Evolutionary conservation across 2,888 invertebrate species (phyloP), one percentile per base, ranked within the genome.

Genomic region (Terebella lapidaria): DNA sequence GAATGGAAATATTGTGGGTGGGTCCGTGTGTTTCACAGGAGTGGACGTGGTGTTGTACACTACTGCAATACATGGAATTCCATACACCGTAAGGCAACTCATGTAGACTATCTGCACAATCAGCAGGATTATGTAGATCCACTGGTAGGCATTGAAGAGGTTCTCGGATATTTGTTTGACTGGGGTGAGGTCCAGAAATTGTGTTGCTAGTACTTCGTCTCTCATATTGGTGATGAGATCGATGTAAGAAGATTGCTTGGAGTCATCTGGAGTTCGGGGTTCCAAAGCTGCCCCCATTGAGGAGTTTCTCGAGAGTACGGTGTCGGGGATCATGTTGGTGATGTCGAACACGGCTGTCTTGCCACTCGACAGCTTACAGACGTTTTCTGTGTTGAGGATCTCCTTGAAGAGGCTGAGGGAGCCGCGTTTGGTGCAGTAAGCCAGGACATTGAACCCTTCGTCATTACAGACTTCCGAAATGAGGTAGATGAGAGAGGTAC

Each of bases 91-190:
- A 56, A 74, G 72, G 2, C 74, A 53, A 26, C 65, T 64, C 77
- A 78, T 78, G 65, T 78, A 77, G 4, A 66, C 49, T 22, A 78
- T 70, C 61, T 78, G 78, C 18, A 74, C 45, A 3, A 71, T 15
- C 68, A 77, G 71, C 4, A 78, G 59, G 2, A 72, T 51, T 1
- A 65, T 66, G 63, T 74, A 77, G 3, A 71, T 71, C 70, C 72
- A 73, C 27, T 72, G 71, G 22, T 74, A 74, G 28, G 73, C 69
- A 0, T 64, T 67, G 58, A 71, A 72, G 63, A 76, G 76, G 49
- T 74, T 72, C 24, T 64, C 58, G 52, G 74, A 74, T 5, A 78
- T 68, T 42, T 72, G 64, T 26, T 63, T 64, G n/a, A 78, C 67
- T 1, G 78, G 75, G 47, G 70, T 68, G 15, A 78, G 65, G 57